Evolutionary conservation across 2,113 vertebrate species (phyloP).

Genomic region (Halcyon malimbica): DNA sequence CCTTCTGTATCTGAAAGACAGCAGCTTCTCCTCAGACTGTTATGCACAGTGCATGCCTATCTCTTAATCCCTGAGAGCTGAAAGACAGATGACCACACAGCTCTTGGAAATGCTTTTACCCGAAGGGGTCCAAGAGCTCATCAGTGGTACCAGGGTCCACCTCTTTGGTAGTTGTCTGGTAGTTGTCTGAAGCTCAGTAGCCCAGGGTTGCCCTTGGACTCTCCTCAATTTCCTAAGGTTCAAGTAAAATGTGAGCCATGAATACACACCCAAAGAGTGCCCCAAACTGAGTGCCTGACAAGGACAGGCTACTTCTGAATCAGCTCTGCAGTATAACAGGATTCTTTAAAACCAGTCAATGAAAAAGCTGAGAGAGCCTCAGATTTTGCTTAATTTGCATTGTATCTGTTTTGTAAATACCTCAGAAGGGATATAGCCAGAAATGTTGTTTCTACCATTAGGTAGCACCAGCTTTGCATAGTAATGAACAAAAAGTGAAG

Average conservation of each 20-base stretch:
- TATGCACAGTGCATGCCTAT: background rate
- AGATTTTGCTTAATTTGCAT: slow-evolving; percentile 61
- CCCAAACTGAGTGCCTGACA: background rate
- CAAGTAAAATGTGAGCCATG: background rate
- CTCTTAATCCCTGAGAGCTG: background rate
- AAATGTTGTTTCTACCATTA: slow-evolving; percentile 65
- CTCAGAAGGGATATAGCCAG: slow-evolving; percentile 36
- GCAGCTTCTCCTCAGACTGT: background rate
- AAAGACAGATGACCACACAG: background rate
- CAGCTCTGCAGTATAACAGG: background rate
- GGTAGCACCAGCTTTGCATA: slow-evolving; percentile 61
- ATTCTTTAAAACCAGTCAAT: slow-evolving; percentile 12
- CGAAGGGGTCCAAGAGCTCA: background rate
- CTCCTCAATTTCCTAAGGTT: background rate
- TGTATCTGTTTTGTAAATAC: slow-evolving; percentile 45
- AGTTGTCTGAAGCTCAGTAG: background rate
- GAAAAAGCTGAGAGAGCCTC: slow-evolving; percentile 27
- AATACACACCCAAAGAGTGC: background rate
- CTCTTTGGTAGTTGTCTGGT: background rate
- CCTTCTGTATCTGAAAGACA: background rate
- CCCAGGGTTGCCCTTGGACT: background rate
- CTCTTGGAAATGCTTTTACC: background rate
- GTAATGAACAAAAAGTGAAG: slow-evolving; percentile 49
- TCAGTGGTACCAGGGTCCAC: background rate
- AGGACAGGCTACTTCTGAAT: background rate